Evolutionary conservation across 2,797 vertebrate species (phyloP).

Genomic region (Brotogeris chrysoptera): DNA sequence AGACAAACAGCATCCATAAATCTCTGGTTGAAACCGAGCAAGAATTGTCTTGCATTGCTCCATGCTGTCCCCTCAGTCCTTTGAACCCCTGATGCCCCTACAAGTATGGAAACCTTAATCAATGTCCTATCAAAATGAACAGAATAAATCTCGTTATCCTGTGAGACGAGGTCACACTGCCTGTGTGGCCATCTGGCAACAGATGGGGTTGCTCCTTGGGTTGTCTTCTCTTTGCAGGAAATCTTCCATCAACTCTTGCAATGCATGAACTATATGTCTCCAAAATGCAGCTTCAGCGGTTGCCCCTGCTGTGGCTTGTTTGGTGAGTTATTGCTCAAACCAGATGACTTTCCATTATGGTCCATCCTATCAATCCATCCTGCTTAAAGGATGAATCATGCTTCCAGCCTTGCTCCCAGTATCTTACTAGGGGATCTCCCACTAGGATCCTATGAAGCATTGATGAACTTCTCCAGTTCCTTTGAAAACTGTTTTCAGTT

Average conservation of each 20-base stretch:
- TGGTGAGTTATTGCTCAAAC: neutral
- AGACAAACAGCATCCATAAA: slow-evolving; percentile 38
- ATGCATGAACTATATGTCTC: neutral
- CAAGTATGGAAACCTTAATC: neutral
- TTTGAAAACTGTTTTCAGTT: neutral
- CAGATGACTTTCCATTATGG: neutral
- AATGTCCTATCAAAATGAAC: neutral
- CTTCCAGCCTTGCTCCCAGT: neutral
- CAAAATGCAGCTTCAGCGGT: slow-evolving; percentile 11
- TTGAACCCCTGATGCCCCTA: neutral
- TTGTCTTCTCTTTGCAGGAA: slow-evolving; percentile 44
- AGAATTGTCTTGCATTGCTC: neutral
- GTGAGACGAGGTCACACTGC: neutral
- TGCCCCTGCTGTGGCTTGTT: neutral
- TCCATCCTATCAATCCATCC: neutral
- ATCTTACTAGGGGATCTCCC: neutral
- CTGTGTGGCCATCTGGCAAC: slow-evolving; percentile 13
- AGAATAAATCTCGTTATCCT: slow-evolving; percentile 47
- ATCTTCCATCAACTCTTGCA: slow-evolving; percentile 44
- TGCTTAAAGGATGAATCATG: neutral
- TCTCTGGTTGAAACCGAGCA: neutral
- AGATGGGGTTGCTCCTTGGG: neutral
- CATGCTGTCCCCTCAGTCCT: neutral
- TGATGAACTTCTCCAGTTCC: neutral
- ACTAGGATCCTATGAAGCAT: neutral